These are phyloP conservation scores for Caenorhabditis remanei DNA, from an alignment of 1,140 invertebrate species.

Conservation along the genomic window DNA sequence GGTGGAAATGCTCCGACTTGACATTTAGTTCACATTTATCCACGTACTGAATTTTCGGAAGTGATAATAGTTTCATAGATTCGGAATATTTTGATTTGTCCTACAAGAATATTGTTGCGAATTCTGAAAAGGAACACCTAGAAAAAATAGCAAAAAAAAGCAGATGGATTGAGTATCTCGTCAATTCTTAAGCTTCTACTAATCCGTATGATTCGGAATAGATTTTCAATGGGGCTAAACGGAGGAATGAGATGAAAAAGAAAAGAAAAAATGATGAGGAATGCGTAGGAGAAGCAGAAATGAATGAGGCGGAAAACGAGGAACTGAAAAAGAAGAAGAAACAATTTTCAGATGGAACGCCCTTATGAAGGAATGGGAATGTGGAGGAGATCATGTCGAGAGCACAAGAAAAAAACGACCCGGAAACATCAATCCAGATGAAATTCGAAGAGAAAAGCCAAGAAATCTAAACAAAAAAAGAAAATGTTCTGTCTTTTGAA, in stretches of 20 bases:
- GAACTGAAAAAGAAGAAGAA: background rate
- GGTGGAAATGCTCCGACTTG: no score
- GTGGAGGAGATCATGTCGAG: no score
- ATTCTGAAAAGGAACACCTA: background rate
- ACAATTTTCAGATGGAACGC: background rate
- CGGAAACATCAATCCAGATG: no score
- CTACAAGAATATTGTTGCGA: no score
- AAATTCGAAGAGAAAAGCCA: background rate
- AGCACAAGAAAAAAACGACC: no score
- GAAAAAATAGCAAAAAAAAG: background rate
- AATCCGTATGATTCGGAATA: conserved; percentile 26
- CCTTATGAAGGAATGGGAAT: no score
- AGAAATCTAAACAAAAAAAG: background rate
- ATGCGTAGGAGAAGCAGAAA: background rate
- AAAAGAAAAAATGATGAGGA: background rate
- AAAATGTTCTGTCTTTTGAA: no score
- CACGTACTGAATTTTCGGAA: no score
- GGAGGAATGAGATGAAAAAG: background rate
- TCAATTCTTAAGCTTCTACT: background rate
- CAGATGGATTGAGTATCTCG: background rate
- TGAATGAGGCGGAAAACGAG: background rate
- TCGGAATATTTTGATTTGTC: no score
- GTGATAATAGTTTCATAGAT: no score
- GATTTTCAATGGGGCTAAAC: conserved; percentile 6
- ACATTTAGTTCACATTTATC: no score